A percentile compares a stretch with the other conserved stretches of the same genome.
phyloP scores from a whole-genome alignment of 1,140 invertebrate genomes.

The Aleiodes sp. region DNA sequence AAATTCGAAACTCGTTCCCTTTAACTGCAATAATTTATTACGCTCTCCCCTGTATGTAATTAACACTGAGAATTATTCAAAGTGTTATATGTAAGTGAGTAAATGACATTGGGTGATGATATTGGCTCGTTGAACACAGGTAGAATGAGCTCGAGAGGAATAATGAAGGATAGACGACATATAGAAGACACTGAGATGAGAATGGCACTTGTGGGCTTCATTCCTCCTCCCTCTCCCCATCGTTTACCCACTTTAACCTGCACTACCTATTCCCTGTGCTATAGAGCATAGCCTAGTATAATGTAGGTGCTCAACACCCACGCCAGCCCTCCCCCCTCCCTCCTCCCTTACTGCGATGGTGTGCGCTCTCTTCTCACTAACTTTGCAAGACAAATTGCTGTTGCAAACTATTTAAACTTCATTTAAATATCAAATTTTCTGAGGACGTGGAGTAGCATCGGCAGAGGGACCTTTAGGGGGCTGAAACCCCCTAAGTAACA shows the following conservation, averaged over 20 bases:
- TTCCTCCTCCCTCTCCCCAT: not conserved
- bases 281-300: not conserved
- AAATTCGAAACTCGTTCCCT: no score
- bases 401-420: constrained; percentile 57
- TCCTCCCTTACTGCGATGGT: not conserved
- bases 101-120: no score
- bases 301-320: constrained; percentile 7
- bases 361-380: constrained; percentile 32
- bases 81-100: no score
- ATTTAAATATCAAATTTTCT: constrained; percentile 58
- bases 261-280: no score
- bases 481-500: constrained; percentile 3
- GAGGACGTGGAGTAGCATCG: constrained; percentile 36
- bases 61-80: no score
- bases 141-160: not conserved
- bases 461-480: constrained; percentile 7
- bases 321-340: no score
- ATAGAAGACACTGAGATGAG: not conserved
- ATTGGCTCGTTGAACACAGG: no score
- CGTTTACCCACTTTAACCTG: not conserved
- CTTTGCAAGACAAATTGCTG: constrained; percentile 56
- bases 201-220: constrained; percentile 2
- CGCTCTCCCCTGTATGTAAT: no score
- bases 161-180: not conserved
- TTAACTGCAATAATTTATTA: no score